phyloP scores from a whole-genome alignment of 1,140 invertebrate genomes.

The Adelges cooleyi region DNA sequence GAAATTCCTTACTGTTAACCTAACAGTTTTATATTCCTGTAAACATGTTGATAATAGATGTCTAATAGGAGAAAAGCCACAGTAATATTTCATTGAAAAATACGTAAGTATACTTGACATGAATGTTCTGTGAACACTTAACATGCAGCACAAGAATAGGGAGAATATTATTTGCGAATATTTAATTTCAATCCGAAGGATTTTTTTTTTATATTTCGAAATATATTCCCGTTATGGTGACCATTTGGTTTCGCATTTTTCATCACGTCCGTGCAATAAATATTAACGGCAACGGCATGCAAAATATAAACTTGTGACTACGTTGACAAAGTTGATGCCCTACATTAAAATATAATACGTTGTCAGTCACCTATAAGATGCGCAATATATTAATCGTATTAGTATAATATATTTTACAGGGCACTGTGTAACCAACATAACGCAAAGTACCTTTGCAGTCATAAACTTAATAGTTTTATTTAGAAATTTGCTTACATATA shows the following conservation, averaged over 20 bases:
- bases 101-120: slow-evolving; percentile 17
- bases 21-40: no score
- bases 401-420: not conserved
- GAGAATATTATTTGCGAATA: not conserved
- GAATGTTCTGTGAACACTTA: not conserved
- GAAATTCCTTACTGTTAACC: no score
- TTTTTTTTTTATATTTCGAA: slow-evolving; percentile 21
- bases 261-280: not conserved
- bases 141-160: not conserved
- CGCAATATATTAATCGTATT: not conserved
- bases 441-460: no score
- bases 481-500: no score
- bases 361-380: not conserved
- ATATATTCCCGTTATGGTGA: not conserved
- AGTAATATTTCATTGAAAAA: not conserved
- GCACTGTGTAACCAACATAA: no score
- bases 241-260: not conserved
- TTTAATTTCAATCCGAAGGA: slow-evolving; percentile 13
- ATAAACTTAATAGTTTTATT: no score
- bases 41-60: no score
- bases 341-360: not conserved
- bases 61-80: no score
- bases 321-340: not conserved
- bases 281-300: not conserved
- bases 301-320: no score